Percentiles rank a stretch among this genome's conserved stretches.
These are phyloP conservation scores for Machimus rusticus DNA, from an alignment of 2,888 invertebrate genomes.

Conservation along the genomic window DNA sequence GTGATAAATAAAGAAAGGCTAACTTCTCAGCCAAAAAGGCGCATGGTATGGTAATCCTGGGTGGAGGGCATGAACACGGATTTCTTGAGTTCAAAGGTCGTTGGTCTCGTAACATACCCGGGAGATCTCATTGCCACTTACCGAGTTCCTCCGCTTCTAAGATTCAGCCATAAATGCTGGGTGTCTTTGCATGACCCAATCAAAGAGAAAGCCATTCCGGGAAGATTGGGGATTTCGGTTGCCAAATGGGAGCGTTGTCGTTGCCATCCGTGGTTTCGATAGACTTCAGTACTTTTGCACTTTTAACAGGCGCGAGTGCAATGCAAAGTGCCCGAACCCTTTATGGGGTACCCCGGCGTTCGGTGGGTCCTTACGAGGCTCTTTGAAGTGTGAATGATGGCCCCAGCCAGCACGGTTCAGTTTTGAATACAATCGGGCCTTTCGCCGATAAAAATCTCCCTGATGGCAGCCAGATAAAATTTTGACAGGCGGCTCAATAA, in stretches of 20 bases:
- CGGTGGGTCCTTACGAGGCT: not conserved
- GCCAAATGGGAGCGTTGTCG: not conserved
- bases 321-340: not conserved
- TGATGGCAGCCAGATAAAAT: conserved; percentile 9
- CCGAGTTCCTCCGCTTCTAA: not conserved
- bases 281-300: not conserved
- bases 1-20: too few relatives aligned
- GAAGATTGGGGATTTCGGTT: not conserved
- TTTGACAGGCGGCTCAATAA: conserved; percentile 32
- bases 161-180: not conserved
- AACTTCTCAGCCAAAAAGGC: not conserved
- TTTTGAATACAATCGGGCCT: conserved; percentile 29
- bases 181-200: not conserved
- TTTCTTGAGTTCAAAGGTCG: not conserved
- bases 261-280: not conserved
- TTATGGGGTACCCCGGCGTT: not conserved
- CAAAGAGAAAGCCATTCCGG: not conserved
- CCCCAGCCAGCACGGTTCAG: not conserved
- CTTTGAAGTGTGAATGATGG: conserved; percentile 13
- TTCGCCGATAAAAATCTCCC: conserved; percentile 12
- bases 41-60: not conserved
- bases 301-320: not conserved
- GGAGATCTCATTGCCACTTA: not conserved
- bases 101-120: not conserved
- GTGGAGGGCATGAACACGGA: not conserved